Evolutionary conservation across 2,888 invertebrate species (phyloP), one percentile per base, ranked within the genome.

Genomic region (Quadriops clusia): DNA sequence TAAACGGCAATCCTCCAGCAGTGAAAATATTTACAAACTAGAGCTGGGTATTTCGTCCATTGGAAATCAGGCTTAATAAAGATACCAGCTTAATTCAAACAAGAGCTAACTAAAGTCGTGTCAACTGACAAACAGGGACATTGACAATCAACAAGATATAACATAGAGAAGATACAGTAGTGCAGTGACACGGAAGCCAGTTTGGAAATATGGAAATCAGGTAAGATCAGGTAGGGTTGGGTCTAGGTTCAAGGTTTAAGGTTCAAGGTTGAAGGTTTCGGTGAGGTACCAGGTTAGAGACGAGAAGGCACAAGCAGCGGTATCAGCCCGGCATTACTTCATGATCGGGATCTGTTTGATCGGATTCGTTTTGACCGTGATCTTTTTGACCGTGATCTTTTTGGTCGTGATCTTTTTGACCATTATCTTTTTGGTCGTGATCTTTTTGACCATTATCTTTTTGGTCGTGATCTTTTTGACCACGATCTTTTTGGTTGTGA

Each of bases 251-350:
- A 36, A 36, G 44, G 25, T 27, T 18, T 25, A n/a, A n/a, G n/a
- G n/a, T n/a, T n/a, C n/a, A n/a, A n/a, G n/a, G n/a, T n/a, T n/a
- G n/a, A n/a, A 24, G 32, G 30, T 35, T 38, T 41, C 35, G 41
- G 48, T 50, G 51, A 51, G 48, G 48, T 46, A 47, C 43, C 41
- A 38, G 39, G 37, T 36, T 42, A 45, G n/a, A n/a, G 43, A 56
- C 48, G 49, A 56, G 56, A 60, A 59, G 60, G 59, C 59, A 60
- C 58, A 57, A 60, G 56, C 57, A 58, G 54, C 55, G 54, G 52
- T 52, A 44, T 45, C 42, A 29, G 36, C 36, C 40, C 34, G 29
- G 34, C 29, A 29, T 23, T 10, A 16, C 27, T 17, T 22, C 30
- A 30, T 23, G 13, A 30, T 30, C 30, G 17, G 15, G n/a, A n/a